Percentiles rank a stretch among this genome's conserved stretches.
Conservation (phyloP, 2,888 invertebrate species). For the Silvanus unidentatus region DNA sequence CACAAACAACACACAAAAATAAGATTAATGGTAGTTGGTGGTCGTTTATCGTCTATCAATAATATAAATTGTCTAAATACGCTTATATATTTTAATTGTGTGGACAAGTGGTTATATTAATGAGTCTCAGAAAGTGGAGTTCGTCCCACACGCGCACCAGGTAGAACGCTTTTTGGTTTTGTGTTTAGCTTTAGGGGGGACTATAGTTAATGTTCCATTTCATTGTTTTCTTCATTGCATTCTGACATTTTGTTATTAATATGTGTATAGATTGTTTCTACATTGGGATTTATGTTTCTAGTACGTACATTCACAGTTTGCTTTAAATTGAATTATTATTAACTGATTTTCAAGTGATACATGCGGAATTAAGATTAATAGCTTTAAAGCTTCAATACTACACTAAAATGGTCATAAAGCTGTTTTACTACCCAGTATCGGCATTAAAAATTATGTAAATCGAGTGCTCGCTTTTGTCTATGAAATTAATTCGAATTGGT, state of each 20-base stretch:
- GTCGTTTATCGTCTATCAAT: conserved; percentile 46
- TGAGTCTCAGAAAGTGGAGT: conserved; percentile 37
- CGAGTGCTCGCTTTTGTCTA: too few species aligned
- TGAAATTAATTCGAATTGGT: too few species aligned
- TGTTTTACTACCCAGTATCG: too few species aligned
- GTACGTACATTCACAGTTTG: neutral
- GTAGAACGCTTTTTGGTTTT: conserved; percentile 25
- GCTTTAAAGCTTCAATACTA: neutral
- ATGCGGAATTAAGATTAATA: neutral
- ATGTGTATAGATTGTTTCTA: conserved; percentile 13
- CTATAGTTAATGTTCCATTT: conserved; percentile 15
- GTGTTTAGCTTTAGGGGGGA: conserved; percentile 23
- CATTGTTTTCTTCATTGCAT: conserved; percentile 17
- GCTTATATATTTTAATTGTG: conserved; percentile 48
- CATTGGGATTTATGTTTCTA: too few species aligned
- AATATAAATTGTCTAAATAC: conserved; percentile 48
- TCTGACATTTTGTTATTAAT: conserved; percentile 25
- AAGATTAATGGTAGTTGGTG: conserved; percentile 40
- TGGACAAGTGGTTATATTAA: conserved; percentile 47
- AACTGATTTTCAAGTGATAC: neutral
- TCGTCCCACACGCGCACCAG: conserved; percentile 40
- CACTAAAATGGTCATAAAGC: too few species aligned
- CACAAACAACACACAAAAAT: conserved; percentile 20
- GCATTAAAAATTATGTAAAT: too few species aligned
- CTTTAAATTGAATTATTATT: conserved; percentile 3